Percentiles rank a stretch among this genome's conserved stretches.
These are phyloP conservation scores for Calameuta pallipes DNA, from an alignment of 2,888 invertebrate genomes.

Conservation along the genomic window DNA sequence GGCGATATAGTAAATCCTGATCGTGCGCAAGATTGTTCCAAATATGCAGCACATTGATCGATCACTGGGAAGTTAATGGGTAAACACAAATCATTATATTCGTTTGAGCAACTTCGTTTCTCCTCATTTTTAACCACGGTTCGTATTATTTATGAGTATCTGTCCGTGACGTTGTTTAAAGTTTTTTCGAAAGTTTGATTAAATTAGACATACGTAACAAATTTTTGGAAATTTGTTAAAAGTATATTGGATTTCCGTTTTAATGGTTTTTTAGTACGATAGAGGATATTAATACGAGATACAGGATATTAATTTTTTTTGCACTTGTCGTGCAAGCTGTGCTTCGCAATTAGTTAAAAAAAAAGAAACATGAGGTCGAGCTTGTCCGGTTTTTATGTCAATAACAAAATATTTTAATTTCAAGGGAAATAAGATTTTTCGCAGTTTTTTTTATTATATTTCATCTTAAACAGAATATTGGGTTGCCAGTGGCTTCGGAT, in stretches of 20 bases:
- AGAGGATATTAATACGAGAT: neutral
- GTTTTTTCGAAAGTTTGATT: too few relatives aligned
- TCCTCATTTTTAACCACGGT: neutral
- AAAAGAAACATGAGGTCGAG: too few relatives aligned
- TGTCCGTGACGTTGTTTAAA: too few relatives aligned
- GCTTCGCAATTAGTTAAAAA: too few relatives aligned
- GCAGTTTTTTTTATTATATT: neutral
- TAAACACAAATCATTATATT: neutral
- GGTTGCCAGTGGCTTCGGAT: neutral
- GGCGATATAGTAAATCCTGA: neutral
- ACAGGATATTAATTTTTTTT: neutral
- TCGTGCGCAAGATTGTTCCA: neutral
- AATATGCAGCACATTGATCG: neutral
- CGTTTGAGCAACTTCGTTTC: neutral
- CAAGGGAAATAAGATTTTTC: neutral
- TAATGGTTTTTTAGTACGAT: neutral
- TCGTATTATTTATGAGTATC: neutral
- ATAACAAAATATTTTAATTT: neutral
- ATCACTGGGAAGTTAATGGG: neutral
- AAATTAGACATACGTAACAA: too few relatives aligned
- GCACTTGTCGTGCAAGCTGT: neutral
- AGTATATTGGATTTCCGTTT: too few relatives aligned
- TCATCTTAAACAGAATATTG: neutral
- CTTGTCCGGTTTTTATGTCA: neutral
- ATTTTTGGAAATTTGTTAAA: too few relatives aligned